Conservation (phyloP, 2,797 vertebrate genomes). For the Sebastes steindachneri region DNA sequence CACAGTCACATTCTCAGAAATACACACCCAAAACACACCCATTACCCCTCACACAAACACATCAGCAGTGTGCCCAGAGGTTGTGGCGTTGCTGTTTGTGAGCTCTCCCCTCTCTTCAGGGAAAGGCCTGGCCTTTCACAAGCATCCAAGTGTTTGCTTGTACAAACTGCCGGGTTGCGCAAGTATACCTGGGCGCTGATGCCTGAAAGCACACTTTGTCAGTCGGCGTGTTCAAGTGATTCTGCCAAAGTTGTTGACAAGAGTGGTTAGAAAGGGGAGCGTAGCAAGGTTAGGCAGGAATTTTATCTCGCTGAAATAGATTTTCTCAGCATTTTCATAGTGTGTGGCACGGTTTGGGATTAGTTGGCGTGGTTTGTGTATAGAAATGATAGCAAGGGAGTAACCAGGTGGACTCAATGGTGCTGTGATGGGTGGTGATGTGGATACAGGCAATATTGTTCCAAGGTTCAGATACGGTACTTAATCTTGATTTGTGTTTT, state of each 20-base stretch:
- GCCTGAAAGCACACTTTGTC: conserved; percentile 80
- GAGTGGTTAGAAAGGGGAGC: conserved; percentile 41
- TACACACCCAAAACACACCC: conserved; percentile 53
- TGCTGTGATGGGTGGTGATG: background rate
- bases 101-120: conserved; percentile 58
- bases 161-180: conserved; percentile 73
- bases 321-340: conserved; percentile 13
- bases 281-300: conserved; percentile 15
- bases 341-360: background rate
- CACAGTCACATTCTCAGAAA: conserved; percentile 41
- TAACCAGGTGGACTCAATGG: background rate
- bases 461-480: background rate
- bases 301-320: conserved; percentile 46
- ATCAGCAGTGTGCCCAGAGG: conserved; percentile 59
- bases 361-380: background rate
- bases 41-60: conserved; percentile 58
- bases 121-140: conserved; percentile 75
- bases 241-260: conserved; percentile 70
- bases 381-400: conserved; percentile 6
- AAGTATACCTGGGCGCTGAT: conserved; percentile 58
- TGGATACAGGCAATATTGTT: background rate
- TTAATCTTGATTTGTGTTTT: background rate
- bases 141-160: conserved; percentile 73
- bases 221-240: conserved; percentile 44
- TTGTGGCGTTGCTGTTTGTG: conserved; percentile 60